Base-by-base conservation (phyloP, 2,797 vertebrate genomes). In the Coregonus suidteri region DNA sequence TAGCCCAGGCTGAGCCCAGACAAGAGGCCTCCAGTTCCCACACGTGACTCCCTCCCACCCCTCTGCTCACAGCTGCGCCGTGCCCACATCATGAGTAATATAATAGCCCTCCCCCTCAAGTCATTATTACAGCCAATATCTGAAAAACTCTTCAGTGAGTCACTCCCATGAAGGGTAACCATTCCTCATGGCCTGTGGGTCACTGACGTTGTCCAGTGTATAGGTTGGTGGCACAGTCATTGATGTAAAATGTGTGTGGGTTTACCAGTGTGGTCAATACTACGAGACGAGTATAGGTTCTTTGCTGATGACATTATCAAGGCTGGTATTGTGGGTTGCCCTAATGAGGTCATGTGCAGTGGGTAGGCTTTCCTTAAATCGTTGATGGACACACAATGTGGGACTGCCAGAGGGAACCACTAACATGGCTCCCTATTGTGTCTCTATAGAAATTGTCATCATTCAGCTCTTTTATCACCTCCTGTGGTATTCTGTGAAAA, bases 311-410 rank as follows among this genome's bases (percentile, higher is more conserved):
- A 87, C 83, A 79, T 88, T 89, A 89, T 15, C 47, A 78, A 79
- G 82, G 53, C 75, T 31, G 81, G 79, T 76, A 64, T 64, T 82
- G 89, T 79, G 89, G 88, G 88, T 76, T 73, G 73, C 64, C 79
- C 71, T 82, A 86, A 84, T 81, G 83, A 87, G 87, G 79, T 75
- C 88, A 84, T 70, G 77, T 81, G 90, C 41, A 37, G 84, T 89
- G 89, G 87, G 81, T 83, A 75, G 79, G 79, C 84, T 79, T 71
- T 67, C 68, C 77, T 81, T 78, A 82, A 89, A 90, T 54, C 73
- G 77, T 51, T 6, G 54, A 77, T 56, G 82, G 84, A 90, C 89
- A 90, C 75, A 81, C 75, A 54, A 81, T 51, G 35, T 51, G 51
- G 67, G 25, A 51, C 64, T 71, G 77, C 79, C 76, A 3, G 72